Evolutionary conservation across 2,888 invertebrate species (phyloP), one percentile per base, ranked within the genome.

Genomic region (Argynnis bischoffii): DNA sequence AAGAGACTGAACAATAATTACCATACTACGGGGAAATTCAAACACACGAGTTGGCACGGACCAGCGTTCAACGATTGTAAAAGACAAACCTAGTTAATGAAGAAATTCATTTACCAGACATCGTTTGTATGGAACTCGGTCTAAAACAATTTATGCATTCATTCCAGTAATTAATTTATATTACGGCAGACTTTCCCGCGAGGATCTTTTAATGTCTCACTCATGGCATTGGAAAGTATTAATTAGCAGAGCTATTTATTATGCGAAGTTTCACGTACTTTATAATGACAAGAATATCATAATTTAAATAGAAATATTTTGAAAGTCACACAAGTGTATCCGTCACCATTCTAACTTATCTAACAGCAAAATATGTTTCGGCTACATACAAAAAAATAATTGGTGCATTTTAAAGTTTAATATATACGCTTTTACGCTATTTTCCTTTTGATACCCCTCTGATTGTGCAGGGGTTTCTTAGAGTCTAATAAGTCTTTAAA

Each of bases 181-280:
- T 79, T 76, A 80, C 77, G 70, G 74, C 70, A 66, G 63, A 41
- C 21, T 64, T 66, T 59, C 55, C 53, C 47, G 79, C 79, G 82
- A 85, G 86, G 81, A 86, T 81, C 81, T 85, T 85, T 85, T 84
- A 87, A 86, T 84, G 84, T 83, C 79, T 78, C 79, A 84, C 85
- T 88, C 83, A 81, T 85, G 85, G 85, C 84, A 84, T 84, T 82
- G 82, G 81, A 83, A 83, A 78, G 82, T 83, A 86, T 87, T 86
- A 87, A 86, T 89, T 85, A 87, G 83, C 78, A 78, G 71, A 72
- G 82, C 81, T 83, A 81, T 88, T 89, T 84, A 83, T 86, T 87
- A 88, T 89, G 85, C 87, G 71, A 67, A 74, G 77, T 82, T 84
- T 84, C 81, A 84, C 80, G 77, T 80, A 66, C 71, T 76, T 78